phyloP scores from a whole-genome alignment of 2,113 vertebrate genomes.

The Cairina moschata region DNA sequence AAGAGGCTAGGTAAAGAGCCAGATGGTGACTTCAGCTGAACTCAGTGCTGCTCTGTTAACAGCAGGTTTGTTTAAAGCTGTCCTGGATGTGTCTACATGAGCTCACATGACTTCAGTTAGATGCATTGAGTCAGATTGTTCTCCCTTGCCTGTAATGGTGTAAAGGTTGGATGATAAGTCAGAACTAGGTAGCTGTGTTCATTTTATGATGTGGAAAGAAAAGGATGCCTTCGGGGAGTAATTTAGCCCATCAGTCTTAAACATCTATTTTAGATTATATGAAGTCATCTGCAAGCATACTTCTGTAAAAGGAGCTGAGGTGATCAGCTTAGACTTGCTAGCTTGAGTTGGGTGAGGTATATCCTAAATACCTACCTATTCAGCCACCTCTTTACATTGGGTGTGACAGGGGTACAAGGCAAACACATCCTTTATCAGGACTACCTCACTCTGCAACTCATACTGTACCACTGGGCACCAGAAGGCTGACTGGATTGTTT shows the following conservation, averaged over 20 bases:
- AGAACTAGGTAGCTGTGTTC: not conserved
- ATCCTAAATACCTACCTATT: not conserved
- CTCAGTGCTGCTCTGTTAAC: not conserved
- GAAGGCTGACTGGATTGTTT: not conserved
- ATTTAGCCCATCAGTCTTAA: not conserved
- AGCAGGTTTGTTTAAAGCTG: not conserved
- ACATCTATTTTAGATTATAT: not conserved
- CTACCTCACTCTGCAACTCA: not conserved
- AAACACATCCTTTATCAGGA: not conserved
- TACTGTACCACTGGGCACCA: not conserved
- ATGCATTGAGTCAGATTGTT: not conserved
- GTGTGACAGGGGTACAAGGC: not conserved
- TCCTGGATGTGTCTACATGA: not conserved
- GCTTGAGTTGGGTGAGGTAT: not conserved
- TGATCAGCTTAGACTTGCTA: not conserved
- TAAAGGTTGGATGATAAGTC: not conserved
- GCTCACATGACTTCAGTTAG: not conserved
- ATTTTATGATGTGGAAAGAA: not conserved
- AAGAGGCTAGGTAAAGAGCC: fast-evolving
- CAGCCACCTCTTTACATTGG: not conserved
- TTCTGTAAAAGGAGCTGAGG: not conserved
- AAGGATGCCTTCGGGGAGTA: not conserved
- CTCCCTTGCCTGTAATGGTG: not conserved
- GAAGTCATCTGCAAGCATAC: not conserved
- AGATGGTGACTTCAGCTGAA: not conserved